These are phyloP conservation scores for Actinia tenebrosa DNA, from an alignment of 64 coral and sea anemone species.

Conservation along the genomic window DNA sequence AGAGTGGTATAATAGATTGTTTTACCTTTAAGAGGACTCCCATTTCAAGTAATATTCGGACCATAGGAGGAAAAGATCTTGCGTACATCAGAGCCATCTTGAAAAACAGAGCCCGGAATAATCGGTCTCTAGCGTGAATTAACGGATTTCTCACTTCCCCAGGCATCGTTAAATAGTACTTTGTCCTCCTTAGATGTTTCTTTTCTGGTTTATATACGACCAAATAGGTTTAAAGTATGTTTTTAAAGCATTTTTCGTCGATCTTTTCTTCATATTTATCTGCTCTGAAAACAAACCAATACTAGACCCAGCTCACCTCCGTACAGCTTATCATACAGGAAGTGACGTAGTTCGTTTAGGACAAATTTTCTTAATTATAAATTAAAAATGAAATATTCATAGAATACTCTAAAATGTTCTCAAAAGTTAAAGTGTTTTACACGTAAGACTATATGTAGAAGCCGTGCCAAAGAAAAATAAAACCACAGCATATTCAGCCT, in stretches of 20 bases:
- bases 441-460: background rate
- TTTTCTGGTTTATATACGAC: background rate
- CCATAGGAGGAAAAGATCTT: conserved; percentile 80
- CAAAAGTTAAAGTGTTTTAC: background rate
- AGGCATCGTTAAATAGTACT: conserved; percentile 51
- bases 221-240: background rate
- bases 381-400: background rate
- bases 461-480: background rate
- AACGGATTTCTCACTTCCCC: conserved; percentile 86
- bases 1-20: background rate
- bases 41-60: conserved; percentile 82
- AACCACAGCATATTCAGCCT: background rate
- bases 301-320: background rate
- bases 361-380: background rate
- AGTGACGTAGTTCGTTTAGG: background rate
- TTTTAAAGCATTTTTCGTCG: background rate
- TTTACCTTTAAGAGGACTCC: conserved; percentile 92
- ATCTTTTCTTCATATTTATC: background rate
- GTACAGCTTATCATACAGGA: background rate
- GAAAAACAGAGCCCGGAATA: conserved; percentile 98
- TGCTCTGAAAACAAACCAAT: background rate
- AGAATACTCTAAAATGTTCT: background rate
- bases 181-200: background rate
- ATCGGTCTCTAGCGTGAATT: conserved; percentile 84
- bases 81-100: conserved; percentile 98